Conservation (phyloP, 1,140 invertebrate species). For the Platorchestia sp. region DNA sequence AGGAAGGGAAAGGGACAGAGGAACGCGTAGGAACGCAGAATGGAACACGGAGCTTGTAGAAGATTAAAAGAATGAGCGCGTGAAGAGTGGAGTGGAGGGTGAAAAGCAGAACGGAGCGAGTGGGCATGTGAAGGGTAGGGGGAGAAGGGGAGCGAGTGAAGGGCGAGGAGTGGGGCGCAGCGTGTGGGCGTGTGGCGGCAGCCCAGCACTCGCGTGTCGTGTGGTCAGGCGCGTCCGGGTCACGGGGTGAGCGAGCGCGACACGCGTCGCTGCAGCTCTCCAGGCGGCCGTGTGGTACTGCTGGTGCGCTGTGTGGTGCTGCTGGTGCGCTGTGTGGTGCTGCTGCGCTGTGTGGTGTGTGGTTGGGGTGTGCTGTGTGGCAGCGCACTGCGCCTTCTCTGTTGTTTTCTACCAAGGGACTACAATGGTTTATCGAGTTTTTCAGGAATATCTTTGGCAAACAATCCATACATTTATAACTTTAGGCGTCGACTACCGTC, state of each 20-base stretch:
- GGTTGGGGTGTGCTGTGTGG: neutral
- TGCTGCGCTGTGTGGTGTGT: neutral
- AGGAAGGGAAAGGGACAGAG: neutral
- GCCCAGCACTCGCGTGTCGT: neutral
- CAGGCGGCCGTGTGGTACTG: neutral
- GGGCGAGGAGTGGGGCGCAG: no score
- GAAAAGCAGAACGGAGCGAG: neutral
- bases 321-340: no score
- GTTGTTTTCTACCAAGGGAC: neutral
- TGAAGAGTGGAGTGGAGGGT: neutral
- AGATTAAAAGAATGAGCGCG: no score
- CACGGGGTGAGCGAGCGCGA: neutral
- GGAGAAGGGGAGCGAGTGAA: neutral
- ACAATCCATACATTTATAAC: neutral
- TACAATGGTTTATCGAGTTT: neutral
- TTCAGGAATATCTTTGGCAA: neutral
- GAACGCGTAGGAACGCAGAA: neutral
- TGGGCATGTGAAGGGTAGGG: neutral
- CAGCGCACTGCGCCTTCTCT: neutral
- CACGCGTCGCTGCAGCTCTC: conserved; percentile 1
- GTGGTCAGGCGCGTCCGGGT: conserved; percentile 41
- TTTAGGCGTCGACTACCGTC: neutral
- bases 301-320: neutral
- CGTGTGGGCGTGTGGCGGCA: neutral
- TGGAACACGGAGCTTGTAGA: no score